These are phyloP conservation scores for Camptogramma bilineatum DNA, from an alignment of 2,888 invertebrate species.

Conservation along the genomic window DNA sequence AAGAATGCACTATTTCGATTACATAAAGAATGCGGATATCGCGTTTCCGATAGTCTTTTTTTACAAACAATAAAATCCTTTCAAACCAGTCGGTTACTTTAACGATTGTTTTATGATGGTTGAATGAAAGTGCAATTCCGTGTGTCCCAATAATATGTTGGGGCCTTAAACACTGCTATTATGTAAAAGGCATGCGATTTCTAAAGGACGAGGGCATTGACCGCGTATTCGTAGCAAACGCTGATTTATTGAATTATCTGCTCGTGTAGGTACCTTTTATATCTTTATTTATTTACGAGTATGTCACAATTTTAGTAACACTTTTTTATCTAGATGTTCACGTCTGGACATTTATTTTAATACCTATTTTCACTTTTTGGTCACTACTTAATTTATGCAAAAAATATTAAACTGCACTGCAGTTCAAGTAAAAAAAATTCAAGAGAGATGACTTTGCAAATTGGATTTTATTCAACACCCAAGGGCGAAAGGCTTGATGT, in stretches of 20 bases:
- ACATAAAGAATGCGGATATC: background rate
- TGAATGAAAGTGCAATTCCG: conserved; percentile 67
- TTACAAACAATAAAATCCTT: conserved; percentile 21
- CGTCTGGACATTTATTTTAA: too few species aligned
- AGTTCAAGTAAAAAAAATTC: too few species aligned
- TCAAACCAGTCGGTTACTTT: conserved; percentile 38
- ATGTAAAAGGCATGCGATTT: conserved; percentile 25
- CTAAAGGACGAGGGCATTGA: conserved; percentile 28
- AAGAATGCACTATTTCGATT: too few species aligned
- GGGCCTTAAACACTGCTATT: conserved; percentile 14
- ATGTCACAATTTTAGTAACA: too few species aligned
- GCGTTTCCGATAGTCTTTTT: background rate
- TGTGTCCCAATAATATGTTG: conserved; percentile 55
- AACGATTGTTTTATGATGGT: conserved; percentile 49
- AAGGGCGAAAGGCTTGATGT: too few species aligned
- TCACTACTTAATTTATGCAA: too few species aligned
- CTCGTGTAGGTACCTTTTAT: background rate
- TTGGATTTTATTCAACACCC: too few species aligned
- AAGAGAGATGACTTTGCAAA: too few species aligned
- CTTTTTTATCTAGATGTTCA: too few species aligned
- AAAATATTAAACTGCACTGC: too few species aligned
- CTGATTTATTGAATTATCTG: conserved; percentile 6
- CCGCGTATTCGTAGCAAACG: conserved; percentile 14
- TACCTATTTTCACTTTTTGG: too few species aligned
- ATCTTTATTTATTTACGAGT: too few species aligned